These are phyloP conservation scores for Leucoptera coffeella DNA, from an alignment of 2,888 invertebrate genomes.

Conservation along the genomic window DNA sequence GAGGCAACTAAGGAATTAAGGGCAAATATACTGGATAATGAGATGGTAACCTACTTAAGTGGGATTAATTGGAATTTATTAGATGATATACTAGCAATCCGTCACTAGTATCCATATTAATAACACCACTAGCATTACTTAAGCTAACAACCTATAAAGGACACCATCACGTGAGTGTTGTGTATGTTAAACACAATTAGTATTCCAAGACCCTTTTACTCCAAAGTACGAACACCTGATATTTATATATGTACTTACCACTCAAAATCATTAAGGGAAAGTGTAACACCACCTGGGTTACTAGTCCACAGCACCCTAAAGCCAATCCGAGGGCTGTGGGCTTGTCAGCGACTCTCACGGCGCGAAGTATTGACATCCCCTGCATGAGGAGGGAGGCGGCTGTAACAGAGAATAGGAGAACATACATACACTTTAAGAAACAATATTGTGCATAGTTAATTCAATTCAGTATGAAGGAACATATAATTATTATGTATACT, in stretches of 20 bases:
- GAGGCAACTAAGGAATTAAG: background rate
- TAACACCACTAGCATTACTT: background rate
- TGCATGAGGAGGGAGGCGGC: constrained; percentile 31
- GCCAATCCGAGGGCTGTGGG: constrained; percentile 19
- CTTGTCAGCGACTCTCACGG: constrained; percentile 20
- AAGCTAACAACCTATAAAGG: background rate
- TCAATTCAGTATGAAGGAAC: too few relatives aligned
- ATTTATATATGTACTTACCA: constrained; percentile 20
- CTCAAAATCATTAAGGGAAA: constrained; percentile 24
- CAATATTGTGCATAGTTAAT: too few relatives aligned
- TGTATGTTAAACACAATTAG: background rate
- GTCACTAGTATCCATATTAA: background rate
- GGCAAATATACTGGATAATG: background rate
- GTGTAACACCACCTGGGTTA: constrained; percentile 20
- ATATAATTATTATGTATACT: too few relatives aligned
- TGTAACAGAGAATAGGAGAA: too few relatives aligned
- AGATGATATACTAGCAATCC: too few relatives aligned
- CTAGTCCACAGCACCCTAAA: constrained; percentile 15
- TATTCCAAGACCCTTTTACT: too few relatives aligned
- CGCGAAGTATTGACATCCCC: constrained; percentile 27
- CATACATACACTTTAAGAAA: too few relatives aligned
- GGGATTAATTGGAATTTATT: background rate
- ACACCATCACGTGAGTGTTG: background rate
- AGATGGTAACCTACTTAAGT: too few relatives aligned
- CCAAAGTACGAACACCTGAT: too few relatives aligned